phyloP scores from a whole-genome alignment of 2,113 vertebrate genomes.

The Daboia siamensis region DNA sequence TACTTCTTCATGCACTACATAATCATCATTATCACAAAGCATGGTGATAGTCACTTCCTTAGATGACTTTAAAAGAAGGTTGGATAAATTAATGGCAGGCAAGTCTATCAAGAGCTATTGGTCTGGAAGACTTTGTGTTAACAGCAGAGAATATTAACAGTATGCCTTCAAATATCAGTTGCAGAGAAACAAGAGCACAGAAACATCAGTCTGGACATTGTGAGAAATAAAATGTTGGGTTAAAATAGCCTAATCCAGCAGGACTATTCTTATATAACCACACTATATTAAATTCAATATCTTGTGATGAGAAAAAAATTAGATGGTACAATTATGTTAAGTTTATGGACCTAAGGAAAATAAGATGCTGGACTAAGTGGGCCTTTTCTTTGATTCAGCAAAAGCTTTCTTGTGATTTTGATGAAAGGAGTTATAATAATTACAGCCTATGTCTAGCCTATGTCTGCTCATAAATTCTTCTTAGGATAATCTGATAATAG shows the following conservation, averaged over 20 bases:
- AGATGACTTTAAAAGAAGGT: not conserved
- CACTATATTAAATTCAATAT: not conserved
- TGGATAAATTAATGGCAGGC: not conserved
- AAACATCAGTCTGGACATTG: not conserved
- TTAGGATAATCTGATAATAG: not conserved
- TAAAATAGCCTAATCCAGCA: not conserved
- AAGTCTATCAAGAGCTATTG: not conserved
- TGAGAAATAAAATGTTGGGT: not conserved
- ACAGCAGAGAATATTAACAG: not conserved
- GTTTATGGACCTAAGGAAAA: not conserved
- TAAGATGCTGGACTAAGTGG: not conserved
- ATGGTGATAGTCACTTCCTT: not conserved
- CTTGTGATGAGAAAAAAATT: not conserved
- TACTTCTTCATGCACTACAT: not conserved
- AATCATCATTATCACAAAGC: not conserved
- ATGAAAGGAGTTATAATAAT: not conserved
- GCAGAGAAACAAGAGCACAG: not conserved
- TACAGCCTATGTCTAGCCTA: not conserved
- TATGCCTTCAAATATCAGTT: not conserved
- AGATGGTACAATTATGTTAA: not conserved
- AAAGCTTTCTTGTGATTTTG: not conserved
- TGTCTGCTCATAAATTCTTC: not conserved
- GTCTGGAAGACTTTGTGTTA: not conserved
- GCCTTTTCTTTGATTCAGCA: not conserved
- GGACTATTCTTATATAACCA: not conserved